Percentiles rank a stretch among this genome's conserved stretches.
Conservation (phyloP, 1,140 invertebrate genomes). For the Neotoxoptera formosana region DNA sequence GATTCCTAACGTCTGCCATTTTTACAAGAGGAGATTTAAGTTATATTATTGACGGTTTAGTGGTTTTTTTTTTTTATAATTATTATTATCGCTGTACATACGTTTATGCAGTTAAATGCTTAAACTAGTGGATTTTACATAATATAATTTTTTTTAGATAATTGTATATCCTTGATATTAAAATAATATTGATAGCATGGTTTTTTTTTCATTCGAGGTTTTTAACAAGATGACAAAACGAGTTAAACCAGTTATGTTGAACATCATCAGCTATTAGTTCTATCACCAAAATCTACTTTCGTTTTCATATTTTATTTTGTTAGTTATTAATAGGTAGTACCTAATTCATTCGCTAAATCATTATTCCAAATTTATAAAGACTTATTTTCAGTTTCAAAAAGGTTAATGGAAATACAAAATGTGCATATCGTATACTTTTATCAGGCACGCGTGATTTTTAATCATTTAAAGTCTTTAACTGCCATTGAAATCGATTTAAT, state of each 20-base stretch:
- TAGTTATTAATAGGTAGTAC: background rate
- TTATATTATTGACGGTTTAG: no score
- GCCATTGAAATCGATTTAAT: background rate
- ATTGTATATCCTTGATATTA: background rate
- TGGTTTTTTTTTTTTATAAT: no score
- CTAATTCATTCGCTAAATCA: background rate
- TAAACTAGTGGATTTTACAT: background rate
- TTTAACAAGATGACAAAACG: background rate
- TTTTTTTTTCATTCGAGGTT: conserved; percentile 7
- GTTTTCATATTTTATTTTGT: background rate
- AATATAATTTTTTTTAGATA: background rate
- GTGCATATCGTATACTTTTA: background rate
- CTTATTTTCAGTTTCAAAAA: background rate
- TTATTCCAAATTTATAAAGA: background rate
- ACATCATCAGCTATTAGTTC: background rate
- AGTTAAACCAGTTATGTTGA: conserved; percentile 17
- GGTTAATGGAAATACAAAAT: background rate
- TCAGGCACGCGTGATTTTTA: background rate
- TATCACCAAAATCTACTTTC: background rate
- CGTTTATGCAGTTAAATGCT: background rate
- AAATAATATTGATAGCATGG: background rate
- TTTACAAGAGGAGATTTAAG: no score
- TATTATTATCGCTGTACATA: background rate
- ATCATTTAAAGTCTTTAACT: background rate
- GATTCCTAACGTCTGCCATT: no score